Evolutionary conservation across 2,797 vertebrate species (phyloP), one percentile per base, ranked within the genome.

Genomic region (Acrossocheilus fasciatus): DNA sequence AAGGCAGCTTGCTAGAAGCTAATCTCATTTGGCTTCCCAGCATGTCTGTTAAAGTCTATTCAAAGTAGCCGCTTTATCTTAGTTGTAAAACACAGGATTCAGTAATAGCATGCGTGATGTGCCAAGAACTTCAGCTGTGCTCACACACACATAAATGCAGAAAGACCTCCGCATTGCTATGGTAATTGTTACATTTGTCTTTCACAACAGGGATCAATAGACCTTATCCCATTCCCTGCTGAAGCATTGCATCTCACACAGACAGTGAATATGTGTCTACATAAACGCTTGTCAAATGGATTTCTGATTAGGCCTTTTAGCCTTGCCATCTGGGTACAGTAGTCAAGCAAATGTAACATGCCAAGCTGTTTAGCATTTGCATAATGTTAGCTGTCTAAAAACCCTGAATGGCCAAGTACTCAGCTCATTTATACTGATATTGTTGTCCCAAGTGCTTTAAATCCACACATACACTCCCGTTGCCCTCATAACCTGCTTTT

Each of bases 401-500:
- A 70, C n/a, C 72, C 14, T 14, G 26, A 50, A 73, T 83, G 82
- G 74, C 41, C 62, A 85, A 66, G 20, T 26, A 52, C 45, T 84
- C 14, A 8, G 26, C 36, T 83, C 11, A 18, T 72, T 70, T 75
- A 9, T 12, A 52, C 50, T 70, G 64, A 75, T 73, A 62, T 34
- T 26, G 2, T 26, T 86, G 15, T 23, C 73, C 17, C 70, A 83
- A 78, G 26, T 75, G 76, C 45, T 50, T 75, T 50, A 81, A 45
- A 83, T 86, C 43, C 52, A 12, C 59, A 77, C 68, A 75, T 39
- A 34, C 75, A 50, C 76, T 54, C 47, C 23, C 34, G 17, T 68
- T 80, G 81, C 68, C 85, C 84, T 68, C 43, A 76, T 88, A 86
- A 88, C 84, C 81, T 74, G 30, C 73, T 79, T 76, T 62, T n/a